Evolutionary conservation across 2,113 vertebrate genomes (phyloP).

Genomic region (Collichthys lucidus): DNA sequence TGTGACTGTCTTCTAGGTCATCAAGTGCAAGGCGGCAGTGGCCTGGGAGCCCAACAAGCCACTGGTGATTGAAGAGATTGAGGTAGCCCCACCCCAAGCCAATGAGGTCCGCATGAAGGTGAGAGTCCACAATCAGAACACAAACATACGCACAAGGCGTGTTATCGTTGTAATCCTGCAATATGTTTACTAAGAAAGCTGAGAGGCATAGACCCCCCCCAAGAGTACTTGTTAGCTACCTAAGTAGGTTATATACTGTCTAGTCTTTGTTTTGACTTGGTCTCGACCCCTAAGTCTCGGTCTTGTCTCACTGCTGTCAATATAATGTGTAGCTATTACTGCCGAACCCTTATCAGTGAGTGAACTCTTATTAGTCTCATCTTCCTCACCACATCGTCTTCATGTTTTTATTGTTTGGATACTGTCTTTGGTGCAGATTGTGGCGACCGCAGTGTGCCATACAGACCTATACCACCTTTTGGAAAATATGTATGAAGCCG

Average conservation of each 20-base stretch:
- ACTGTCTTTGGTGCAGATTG: slow-evolving; percentile 80
- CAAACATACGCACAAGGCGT: neutral
- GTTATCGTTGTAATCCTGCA: neutral
- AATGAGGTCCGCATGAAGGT: slow-evolving; percentile 91
- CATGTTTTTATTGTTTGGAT: neutral
- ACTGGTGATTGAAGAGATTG: slow-evolving; percentile 89
- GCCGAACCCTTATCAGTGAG: too few relatives aligned
- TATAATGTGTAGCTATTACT: too few relatives aligned
- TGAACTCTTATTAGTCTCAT: too few relatives aligned
- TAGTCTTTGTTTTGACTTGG: too few relatives aligned
- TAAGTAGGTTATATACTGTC: too few relatives aligned
- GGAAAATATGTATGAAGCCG: slow-evolving; percentile 63
- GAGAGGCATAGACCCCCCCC: too few relatives aligned
- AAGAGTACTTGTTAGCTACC: too few relatives aligned
- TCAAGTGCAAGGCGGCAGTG: slow-evolving; percentile 90
- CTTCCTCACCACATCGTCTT: neutral
- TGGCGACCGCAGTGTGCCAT: slow-evolving; percentile 87
- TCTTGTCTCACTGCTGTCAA: too few relatives aligned
- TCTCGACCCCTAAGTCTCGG: too few relatives aligned
- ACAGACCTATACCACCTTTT: slow-evolving; percentile 83
- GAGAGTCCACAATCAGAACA: neutral
- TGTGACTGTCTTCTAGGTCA: slow-evolving; percentile 82
- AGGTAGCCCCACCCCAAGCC: slow-evolving; percentile 88
- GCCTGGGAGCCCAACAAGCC: slow-evolving; percentile 88
- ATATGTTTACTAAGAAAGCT: too few relatives aligned